phyloP scores from a whole-genome alignment of 2,888 invertebrate genomes.

The Ceraclea dissimilis region DNA sequence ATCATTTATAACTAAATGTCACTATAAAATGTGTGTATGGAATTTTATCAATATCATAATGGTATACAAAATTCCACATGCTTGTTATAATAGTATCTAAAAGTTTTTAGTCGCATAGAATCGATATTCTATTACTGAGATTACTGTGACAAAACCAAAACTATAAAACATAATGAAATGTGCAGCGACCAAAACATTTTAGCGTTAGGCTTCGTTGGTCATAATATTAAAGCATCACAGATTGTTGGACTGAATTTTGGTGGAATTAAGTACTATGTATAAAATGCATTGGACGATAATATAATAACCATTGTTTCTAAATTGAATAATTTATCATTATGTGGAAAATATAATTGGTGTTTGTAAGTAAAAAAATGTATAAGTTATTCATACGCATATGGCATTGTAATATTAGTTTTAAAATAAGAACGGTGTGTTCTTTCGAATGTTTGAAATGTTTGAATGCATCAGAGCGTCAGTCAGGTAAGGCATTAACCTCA shows the following conservation, averaged over 20 bases:
- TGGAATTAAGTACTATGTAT: background rate
- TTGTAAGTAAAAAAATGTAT: too few species aligned
- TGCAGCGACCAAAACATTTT: slow-evolving; percentile 11
- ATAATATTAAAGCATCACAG: background rate
- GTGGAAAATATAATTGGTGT: background rate
- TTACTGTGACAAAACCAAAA: slow-evolving; percentile 3
- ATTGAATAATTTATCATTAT: background rate
- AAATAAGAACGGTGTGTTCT: too few species aligned
- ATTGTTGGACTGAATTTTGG: background rate
- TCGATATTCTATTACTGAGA: background rate
- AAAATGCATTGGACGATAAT: background rate
- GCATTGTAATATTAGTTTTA: too few species aligned
- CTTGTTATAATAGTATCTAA: too few species aligned
- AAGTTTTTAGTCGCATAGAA: too few species aligned
- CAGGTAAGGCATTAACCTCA: slow-evolving; percentile 17
- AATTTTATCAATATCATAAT: too few species aligned
- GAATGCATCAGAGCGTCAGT: slow-evolving; percentile 8
- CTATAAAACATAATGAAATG: slow-evolving; percentile 9
- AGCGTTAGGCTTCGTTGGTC: background rate
- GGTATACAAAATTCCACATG: too few species aligned
- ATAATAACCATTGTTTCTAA: background rate
- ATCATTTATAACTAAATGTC: too few species aligned
- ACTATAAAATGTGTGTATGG: too few species aligned
- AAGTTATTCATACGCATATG: too few species aligned
- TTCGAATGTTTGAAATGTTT: slow-evolving; percentile 5